These are phyloP conservation scores for Aphelenchoides bicaudatus DNA, from an alignment of 2,888 invertebrate genomes.

Conservation along the genomic window DNA sequence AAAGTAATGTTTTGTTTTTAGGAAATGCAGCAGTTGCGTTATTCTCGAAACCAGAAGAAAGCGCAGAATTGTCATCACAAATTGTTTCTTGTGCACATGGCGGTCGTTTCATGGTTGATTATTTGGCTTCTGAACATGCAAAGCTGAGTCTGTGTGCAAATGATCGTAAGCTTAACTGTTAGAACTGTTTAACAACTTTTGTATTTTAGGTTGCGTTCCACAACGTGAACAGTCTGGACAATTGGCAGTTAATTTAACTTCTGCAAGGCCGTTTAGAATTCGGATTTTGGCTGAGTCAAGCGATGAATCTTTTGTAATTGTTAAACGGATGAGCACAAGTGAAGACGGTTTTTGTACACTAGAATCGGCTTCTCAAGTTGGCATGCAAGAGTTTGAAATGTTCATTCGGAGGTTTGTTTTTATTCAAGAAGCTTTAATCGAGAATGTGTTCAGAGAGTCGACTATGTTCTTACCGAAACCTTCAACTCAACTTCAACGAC, in stretches of 20 bases:
- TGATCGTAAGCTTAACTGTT: too few relatives aligned
- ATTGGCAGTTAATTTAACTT: conserved; percentile 33
- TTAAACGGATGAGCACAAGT: conserved; percentile 39
- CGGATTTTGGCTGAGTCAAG: conserved; percentile 34
- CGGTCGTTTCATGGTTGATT: conserved; percentile 30
- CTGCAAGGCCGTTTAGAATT: conserved; percentile 30
- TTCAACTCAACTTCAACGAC: not conserved
- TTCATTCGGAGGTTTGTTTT: conserved; percentile 33
- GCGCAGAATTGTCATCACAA: conserved; percentile 30
- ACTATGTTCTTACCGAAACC: conserved; percentile 15
- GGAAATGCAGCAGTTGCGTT: conserved; percentile 33
- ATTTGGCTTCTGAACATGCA: conserved; percentile 29
- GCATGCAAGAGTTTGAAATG: conserved; percentile 50
- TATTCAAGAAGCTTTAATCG: not conserved
- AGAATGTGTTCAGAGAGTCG: conserved; percentile 2
- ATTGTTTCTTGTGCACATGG: conserved; percentile 33
- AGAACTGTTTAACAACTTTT: too few relatives aligned
- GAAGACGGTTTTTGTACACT: conserved; percentile 49
- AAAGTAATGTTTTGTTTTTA: conserved; percentile 16
- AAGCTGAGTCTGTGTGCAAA: conserved; percentile 36
- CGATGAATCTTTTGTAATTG: conserved; percentile 40
- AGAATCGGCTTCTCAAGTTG: conserved; percentile 47
- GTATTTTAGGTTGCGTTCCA: conserved; percentile 31
- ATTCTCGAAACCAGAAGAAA: conserved; percentile 20
- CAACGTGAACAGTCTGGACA: conserved; percentile 27